Percentiles rank a stretch among this genome's conserved stretches.
Conservation (phyloP, 2,797 vertebrate genomes). For the Sus cebifrons region DNA sequence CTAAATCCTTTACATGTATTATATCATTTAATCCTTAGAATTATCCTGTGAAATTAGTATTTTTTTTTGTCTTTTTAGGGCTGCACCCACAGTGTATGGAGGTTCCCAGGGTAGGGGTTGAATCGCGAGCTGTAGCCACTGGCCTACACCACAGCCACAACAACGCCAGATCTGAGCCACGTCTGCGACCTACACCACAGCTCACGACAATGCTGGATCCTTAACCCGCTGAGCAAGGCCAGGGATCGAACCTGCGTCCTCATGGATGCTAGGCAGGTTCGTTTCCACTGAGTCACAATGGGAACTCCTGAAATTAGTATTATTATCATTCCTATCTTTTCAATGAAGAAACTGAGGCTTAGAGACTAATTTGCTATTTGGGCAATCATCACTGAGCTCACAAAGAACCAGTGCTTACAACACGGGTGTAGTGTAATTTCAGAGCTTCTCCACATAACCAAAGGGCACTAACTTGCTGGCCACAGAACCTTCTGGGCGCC, state of each 20-base stretch:
- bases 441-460: background rate
- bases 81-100: too few species aligned
- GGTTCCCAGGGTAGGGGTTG: too few species aligned
- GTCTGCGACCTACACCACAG: too few species aligned
- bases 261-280: too few species aligned
- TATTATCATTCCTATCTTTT: constrained; percentile 37
- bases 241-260: too few species aligned
- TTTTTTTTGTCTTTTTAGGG: background rate
- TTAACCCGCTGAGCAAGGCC: too few species aligned
- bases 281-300: too few species aligned
- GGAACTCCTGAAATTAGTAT: background rate
- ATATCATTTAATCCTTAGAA: constrained; percentile 45
- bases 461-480: background rate
- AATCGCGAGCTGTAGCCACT: too few species aligned
- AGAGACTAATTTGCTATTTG: constrained; percentile 34
- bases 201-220: too few species aligned
- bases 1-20: constrained; percentile 6
- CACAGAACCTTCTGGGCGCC: background rate
- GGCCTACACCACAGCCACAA: too few species aligned
- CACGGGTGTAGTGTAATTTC: background rate
- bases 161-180: too few species aligned
- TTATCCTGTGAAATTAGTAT: background rate
- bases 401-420: constrained; percentile 35
- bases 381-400: background rate
- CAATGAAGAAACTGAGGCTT: constrained; percentile 55